A percentile compares a stretch with the other conserved stretches of the same genome.
Evolutionary conservation across 2,888 invertebrate genomes (phyloP).

Genomic region (Eupithecia subumbrata): DNA sequence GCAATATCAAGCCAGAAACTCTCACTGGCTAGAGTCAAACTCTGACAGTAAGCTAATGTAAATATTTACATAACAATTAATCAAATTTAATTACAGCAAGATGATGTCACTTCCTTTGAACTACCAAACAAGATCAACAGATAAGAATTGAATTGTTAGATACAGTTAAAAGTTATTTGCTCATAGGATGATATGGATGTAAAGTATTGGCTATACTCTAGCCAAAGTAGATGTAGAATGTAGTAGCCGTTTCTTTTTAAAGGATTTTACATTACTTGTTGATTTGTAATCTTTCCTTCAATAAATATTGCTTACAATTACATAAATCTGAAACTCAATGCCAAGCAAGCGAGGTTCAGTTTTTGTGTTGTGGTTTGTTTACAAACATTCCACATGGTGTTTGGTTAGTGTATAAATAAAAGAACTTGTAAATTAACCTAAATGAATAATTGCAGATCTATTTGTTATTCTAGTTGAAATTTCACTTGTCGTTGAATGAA

Average conservation of each 20-base stretch:
- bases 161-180: background rate
- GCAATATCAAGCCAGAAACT: background rate
- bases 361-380: too few relatives aligned
- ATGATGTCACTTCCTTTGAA: slow-evolving; percentile 3
- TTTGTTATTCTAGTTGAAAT: background rate
- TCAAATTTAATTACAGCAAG: background rate
- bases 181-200: too few relatives aligned
- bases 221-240: too few relatives aligned
- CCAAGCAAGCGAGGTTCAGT: too few relatives aligned
- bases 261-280: too few relatives aligned
- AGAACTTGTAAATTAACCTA: background rate
- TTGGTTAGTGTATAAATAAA: background rate
- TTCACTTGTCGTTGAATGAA: background rate
- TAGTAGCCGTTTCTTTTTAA: too few relatives aligned
- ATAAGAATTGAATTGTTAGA: background rate
- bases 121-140: background rate
- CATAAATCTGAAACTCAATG: too few relatives aligned
- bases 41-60: background rate
- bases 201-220: background rate
- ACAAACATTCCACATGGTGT: too few relatives aligned
- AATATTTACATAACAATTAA: background rate
- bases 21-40: background rate
- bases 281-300: too few relatives aligned
- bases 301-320: too few relatives aligned
- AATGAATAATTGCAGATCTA: background rate